phyloP scores from a whole-genome alignment of 2,888 invertebrate species.

The Dolichopus griseipennis region DNA sequence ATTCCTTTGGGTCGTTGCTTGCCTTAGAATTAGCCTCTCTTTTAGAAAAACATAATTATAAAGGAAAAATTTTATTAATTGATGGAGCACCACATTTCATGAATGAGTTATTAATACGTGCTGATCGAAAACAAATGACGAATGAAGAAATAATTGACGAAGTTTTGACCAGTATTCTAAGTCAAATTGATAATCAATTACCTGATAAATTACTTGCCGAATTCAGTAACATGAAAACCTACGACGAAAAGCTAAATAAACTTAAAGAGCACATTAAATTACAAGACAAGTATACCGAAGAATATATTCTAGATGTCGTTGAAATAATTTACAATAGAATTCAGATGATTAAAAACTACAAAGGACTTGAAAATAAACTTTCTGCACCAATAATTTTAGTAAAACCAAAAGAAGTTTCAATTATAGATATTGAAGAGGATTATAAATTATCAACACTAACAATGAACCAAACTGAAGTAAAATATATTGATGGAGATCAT shows the following conservation, averaged over 20 bases:
- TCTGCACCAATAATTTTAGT: conserved; percentile 54
- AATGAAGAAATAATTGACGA: conserved; percentile 36
- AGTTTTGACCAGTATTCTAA: conserved; percentile 31
- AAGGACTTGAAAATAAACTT: conserved; percentile 38
- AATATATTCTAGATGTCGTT: conserved; percentile 42
- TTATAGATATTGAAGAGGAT: conserved; percentile 52
- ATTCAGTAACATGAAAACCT: conserved; percentile 48
- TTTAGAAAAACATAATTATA: conserved; percentile 57
- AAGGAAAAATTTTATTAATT: conserved; percentile 62
- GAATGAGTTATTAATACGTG: conserved; percentile 41
- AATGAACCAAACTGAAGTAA: conserved; percentile 49
- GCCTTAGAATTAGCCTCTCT: conserved; percentile 66
- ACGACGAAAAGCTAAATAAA: conserved; percentile 50
- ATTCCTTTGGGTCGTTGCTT: conserved; percentile 78
- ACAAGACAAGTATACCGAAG: conserved; percentile 38
- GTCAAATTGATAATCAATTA: conserved; percentile 34
- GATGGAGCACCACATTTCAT: conserved; percentile 74
- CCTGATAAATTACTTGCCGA: conserved; percentile 35
- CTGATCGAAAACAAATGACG: conserved; percentile 29
- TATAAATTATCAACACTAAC: conserved; percentile 56
- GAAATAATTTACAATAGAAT: conserved; percentile 48
- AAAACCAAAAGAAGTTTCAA: conserved; percentile 51
- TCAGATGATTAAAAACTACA: conserved; percentile 46
- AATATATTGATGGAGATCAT: conserved; percentile 65
- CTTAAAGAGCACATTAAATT: conserved; percentile 45